Evolutionary conservation across 2,888 invertebrate genomes (phyloP).

Genomic region (Tetramorium bicarinatum): DNA sequence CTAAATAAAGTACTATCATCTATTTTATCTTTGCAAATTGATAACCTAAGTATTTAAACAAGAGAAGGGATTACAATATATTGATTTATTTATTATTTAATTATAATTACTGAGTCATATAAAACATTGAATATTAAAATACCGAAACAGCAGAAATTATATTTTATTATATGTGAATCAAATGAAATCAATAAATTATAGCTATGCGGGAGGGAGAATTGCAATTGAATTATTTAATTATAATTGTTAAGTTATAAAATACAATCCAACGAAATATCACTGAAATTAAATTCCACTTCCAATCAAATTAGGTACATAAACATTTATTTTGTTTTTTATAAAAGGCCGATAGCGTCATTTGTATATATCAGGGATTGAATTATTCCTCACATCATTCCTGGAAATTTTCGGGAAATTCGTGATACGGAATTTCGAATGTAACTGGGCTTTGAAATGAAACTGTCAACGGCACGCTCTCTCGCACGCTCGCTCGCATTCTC

Average conservation of each 20-base stretch:
- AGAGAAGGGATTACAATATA: not conserved
- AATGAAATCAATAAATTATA: not conserved
- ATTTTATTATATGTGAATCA: not conserved
- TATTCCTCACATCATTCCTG: conserved; percentile 18
- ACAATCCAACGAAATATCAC: not conserved
- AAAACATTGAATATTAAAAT: not conserved
- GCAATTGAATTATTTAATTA: conserved; percentile 19
- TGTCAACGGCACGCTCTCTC: conserved; percentile 74
- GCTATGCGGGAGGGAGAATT: not conserved
- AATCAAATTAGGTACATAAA: conserved; percentile 9
- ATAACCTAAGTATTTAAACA: not conserved
- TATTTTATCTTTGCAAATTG: not conserved
- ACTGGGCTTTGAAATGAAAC: conserved; percentile 69
- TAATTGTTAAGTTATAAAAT: conserved; percentile 6
- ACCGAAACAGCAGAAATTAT: not conserved
- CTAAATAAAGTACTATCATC: not conserved
- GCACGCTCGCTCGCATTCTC: conserved; percentile 61
- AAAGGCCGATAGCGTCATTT: not conserved
- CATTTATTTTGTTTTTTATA: conserved; percentile 2
- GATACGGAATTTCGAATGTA: conserved; percentile 42
- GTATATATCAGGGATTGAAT: conserved; percentile 2
- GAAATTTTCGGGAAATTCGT: conserved; percentile 14
- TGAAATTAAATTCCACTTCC: not conserved
- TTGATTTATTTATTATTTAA: not conserved
- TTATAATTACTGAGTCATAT: conserved; percentile 9